Conservation (phyloP, 2,888 invertebrate species). For the Drosophila algonquin region DNA sequence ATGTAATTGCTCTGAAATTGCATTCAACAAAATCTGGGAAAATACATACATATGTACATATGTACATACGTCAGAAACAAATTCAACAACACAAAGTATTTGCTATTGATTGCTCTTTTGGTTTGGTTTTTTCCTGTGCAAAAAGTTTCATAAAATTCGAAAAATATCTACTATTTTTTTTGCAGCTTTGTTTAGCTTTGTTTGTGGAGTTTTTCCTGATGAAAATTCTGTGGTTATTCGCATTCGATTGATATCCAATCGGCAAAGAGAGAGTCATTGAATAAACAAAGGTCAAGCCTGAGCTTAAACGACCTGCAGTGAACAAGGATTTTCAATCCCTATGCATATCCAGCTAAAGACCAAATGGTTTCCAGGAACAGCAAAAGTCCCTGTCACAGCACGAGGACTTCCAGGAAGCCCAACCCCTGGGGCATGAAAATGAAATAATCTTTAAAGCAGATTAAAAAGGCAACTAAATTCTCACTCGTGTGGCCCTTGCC, state of each 20-base stretch:
- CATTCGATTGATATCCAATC: neutral
- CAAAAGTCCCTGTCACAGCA: neutral
- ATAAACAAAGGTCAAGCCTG: neutral
- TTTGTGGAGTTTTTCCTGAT: neutral
- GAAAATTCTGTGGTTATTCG: neutral
- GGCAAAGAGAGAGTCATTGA: neutral
- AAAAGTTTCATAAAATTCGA: neutral
- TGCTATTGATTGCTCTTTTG: neutral
- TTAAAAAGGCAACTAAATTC: conserved; percentile 30
- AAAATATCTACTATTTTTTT: neutral
- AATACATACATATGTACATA: conserved; percentile 2
- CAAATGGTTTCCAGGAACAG: neutral
- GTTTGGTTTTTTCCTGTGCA: no score
- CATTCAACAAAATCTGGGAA: conserved; percentile 1
- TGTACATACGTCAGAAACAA: conserved; percentile 1
- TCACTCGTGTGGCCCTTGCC: conserved; percentile 1
- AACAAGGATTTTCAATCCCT: neutral
- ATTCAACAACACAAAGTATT: neutral
- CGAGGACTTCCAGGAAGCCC: neutral
- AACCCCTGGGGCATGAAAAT: neutral
- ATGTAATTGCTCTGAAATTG: conserved; percentile 5
- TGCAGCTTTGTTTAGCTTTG: no score
- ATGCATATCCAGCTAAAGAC: no score
- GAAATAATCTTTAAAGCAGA: conserved; percentile 42
- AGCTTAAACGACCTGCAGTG: no score